Evolutionary conservation across 1,140 invertebrate genomes (phyloP).

Genomic region (Leptopilina boulardi): DNA sequence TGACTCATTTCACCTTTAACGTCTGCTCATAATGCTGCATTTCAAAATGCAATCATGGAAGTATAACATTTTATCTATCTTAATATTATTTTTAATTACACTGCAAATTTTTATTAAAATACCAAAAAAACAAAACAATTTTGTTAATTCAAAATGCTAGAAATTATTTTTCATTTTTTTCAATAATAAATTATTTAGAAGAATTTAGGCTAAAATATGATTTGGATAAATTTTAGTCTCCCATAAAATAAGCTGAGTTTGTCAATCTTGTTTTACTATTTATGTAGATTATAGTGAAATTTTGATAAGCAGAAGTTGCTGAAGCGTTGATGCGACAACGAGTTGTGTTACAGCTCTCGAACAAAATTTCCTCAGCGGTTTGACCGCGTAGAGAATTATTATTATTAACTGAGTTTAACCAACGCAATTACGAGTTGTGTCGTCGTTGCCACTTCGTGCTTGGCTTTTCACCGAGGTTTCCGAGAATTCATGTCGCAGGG

Average conservation of each 20-base stretch:
- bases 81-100: neutral
- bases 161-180: no score
- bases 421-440: conserved; percentile 37
- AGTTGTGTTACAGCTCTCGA: conserved; percentile 16
- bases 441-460: conserved; percentile 22
- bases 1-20: neutral
- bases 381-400: conserved; percentile 42
- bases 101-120: neutral
- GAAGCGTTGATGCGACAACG: conserved; percentile 29
- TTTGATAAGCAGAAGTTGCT: neutral
- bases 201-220: neutral
- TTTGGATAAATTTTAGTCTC: neutral
- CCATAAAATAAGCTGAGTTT: neutral
- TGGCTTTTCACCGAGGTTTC: conserved; percentile 18
- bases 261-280: neutral
- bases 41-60: neutral
- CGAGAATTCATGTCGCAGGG: conserved; percentile 7
- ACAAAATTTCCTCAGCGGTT: conserved; percentile 38
- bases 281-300: neutral
- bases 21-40: neutral
- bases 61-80: neutral
- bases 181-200: neutral
- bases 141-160: no score
- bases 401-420: conserved; percentile 43
- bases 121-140: no score